These are phyloP conservation scores for Morbakka virulenta DNA, from an alignment of 30 jellyfish, hydroid and myxozoan genomes.

Conservation along the genomic window DNA sequence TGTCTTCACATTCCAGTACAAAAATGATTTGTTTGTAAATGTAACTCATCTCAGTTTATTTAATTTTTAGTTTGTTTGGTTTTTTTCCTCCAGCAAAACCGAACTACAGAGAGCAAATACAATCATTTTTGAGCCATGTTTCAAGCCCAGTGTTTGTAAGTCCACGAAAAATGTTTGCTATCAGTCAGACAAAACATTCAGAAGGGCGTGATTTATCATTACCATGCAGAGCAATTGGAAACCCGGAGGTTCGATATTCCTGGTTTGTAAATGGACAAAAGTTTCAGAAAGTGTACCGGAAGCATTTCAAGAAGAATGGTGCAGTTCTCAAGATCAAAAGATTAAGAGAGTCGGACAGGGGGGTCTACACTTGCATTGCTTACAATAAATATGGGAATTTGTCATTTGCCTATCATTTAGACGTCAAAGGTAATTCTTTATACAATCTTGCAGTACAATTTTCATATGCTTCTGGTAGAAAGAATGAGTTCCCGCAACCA, in stretches of 20 bases:
- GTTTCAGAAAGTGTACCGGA: conserved; percentile 38
- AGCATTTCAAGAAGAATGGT: conserved; percentile 46
- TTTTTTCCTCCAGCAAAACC: too few relatives aligned
- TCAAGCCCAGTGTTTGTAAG: conserved; percentile 44
- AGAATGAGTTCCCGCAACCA: too few relatives aligned
- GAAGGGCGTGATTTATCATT: conserved; percentile 53
- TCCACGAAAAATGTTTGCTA: conserved; percentile 34
- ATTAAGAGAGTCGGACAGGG: conserved; percentile 67
- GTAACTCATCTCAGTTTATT: too few relatives aligned
- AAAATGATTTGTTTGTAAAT: too few relatives aligned
- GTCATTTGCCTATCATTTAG: conserved; percentile 76
- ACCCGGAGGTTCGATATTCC: conserved; percentile 48
- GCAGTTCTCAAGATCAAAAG: conserved; percentile 68
- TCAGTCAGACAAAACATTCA: conserved; percentile 40
- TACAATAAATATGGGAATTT: conserved; percentile 79
- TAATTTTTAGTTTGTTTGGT: too few relatives aligned
- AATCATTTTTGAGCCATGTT: conserved; percentile 1
- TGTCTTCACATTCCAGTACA: too few relatives aligned
- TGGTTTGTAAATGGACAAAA: conserved; percentile 61
- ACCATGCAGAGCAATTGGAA: conserved; percentile 81
- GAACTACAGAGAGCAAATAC: too few relatives aligned
- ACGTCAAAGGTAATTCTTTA: conserved; percentile 18
- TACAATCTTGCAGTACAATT: too few relatives aligned
- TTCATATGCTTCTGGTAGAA: too few relatives aligned
- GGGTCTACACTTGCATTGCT: conserved; percentile 87